Conservation (phyloP, 1,140 invertebrate genomes). For the Neodiprion pinetum region DNA sequence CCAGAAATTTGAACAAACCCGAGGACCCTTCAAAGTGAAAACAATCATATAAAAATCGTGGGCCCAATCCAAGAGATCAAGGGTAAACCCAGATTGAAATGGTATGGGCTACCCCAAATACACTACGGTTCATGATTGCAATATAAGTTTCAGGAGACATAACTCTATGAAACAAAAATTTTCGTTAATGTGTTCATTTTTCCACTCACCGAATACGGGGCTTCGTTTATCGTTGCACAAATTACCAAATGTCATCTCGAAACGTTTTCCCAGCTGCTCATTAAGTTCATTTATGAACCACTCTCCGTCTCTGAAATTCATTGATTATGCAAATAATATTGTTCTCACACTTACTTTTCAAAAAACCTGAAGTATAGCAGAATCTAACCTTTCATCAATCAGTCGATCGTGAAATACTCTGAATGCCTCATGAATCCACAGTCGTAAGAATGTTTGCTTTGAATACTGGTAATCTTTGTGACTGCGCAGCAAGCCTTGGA, state of each 20-base stretch:
- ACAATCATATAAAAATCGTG: too few relatives aligned
- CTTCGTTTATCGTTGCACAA: slow-evolving; percentile 78
- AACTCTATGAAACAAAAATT: too few relatives aligned
- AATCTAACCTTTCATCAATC: slow-evolving; percentile 71
- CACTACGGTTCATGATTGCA: too few relatives aligned
- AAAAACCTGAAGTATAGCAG: slow-evolving; percentile 23
- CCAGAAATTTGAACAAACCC: too few relatives aligned
- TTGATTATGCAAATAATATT: slow-evolving; percentile 5
- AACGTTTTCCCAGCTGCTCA: slow-evolving; percentile 75
- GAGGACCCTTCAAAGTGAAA: too few relatives aligned
- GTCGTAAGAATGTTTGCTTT: slow-evolving; percentile 70
- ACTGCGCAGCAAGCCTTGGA: slow-evolving; percentile 78
- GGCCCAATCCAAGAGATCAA: too few relatives aligned
- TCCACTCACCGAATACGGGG: slow-evolving; percentile 75
- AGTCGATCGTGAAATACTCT: slow-evolving; percentile 84
- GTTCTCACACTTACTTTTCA: slow-evolving; percentile 13
- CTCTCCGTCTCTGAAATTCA: slow-evolving; percentile 69
- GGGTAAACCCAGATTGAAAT: too few relatives aligned
- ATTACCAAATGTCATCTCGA: slow-evolving; percentile 79
- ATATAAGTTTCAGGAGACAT: too few relatives aligned
- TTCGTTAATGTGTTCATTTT: too few relatives aligned
- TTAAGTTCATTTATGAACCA: slow-evolving; percentile 76
- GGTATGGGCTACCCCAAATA: too few relatives aligned
- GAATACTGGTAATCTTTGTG: slow-evolving; percentile 79
- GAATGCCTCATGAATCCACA: slow-evolving; percentile 87